A percentile compares a stretch with the other conserved stretches of the same genome.
phyloP scores from a whole-genome alignment of 2,113 vertebrate species.

The Vulpes vulpes region DNA sequence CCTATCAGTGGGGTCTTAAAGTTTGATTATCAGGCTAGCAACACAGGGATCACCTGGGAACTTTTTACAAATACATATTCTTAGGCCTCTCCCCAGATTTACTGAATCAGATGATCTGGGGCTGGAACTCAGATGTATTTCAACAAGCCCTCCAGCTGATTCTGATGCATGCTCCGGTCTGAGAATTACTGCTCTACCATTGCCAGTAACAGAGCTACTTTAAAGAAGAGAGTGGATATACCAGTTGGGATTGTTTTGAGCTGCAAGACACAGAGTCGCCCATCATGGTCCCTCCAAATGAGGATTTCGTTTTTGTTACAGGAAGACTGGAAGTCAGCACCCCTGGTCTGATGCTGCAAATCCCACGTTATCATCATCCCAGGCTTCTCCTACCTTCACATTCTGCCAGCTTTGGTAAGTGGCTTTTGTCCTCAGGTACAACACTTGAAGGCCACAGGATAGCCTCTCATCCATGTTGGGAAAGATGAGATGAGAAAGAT shows the following conservation, averaged over 20 bases:
- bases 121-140: not conserved
- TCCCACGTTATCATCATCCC: not conserved
- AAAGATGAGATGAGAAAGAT: not conserved
- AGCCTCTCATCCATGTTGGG: not conserved
- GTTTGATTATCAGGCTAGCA: not conserved
- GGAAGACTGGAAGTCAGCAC: not conserved
- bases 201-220: not conserved
- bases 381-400: not conserved
- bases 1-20: not conserved
- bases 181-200: not conserved
- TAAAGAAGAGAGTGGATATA: not conserved
- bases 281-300: not conserved
- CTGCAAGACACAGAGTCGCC: not conserved
- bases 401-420: not conserved
- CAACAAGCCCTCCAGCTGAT: not conserved
- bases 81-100: not conserved
- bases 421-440: not conserved
- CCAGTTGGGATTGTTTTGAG: not conserved
- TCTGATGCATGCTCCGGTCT: not conserved
- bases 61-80: not conserved
- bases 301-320: not conserved
- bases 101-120: not conserved
- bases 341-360: not conserved
- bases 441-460: no score
- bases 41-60: not conserved